Evolutionary conservation across 1,140 invertebrate genomes (phyloP), one percentile per base, ranked within the genome.

Genomic region (Danaus melanippus): DNA sequence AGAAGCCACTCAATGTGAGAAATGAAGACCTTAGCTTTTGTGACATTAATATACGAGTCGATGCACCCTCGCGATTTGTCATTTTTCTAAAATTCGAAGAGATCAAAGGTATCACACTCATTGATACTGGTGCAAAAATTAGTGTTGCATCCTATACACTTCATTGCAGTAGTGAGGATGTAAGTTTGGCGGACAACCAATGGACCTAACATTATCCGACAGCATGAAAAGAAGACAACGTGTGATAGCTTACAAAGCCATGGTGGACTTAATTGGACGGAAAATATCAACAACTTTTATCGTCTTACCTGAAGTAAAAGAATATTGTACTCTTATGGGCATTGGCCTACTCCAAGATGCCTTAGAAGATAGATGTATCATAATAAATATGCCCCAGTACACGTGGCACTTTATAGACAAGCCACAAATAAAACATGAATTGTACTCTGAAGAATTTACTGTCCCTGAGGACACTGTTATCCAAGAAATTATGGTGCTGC

Each of bases 321-420:
- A 60, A 0, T 62, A 60, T 42, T n/a, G 46, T 1, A 66, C 60
- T n/a, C 50, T 66, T 0, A 42, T 66, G n/a, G 64, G 60, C 0
- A 43, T 63, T 15, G 64, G 57, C 3, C 62, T 67, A 9, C 45
- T 67, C 7, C 55, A 60, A 39, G 55, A 67, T 48, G 60, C 55
- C 1, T n/a, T n/a, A n/a, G n/a, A n/a, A n/a, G n/a, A n/a, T n/a
- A n/a, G n/a, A n/a, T 6, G 12, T 9, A 60, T 67, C 2, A 58
- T 63, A 2, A 5, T 67, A 1, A 60, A 66, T 44, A 32, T 66
- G 15, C 59, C 60, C 2, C 64, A 66, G 39, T 47, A 43, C 15
- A 60, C 58, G 0, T 60, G 43, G 47, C 12, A 56, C 12, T 64
- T 59, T 40, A 10, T 60, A 0, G 62, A 56, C 2, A n/a, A 50